These are phyloP conservation scores for Papilio aristodemus DNA, from an alignment of 1,140 invertebrate genomes.

Conservation along the genomic window DNA sequence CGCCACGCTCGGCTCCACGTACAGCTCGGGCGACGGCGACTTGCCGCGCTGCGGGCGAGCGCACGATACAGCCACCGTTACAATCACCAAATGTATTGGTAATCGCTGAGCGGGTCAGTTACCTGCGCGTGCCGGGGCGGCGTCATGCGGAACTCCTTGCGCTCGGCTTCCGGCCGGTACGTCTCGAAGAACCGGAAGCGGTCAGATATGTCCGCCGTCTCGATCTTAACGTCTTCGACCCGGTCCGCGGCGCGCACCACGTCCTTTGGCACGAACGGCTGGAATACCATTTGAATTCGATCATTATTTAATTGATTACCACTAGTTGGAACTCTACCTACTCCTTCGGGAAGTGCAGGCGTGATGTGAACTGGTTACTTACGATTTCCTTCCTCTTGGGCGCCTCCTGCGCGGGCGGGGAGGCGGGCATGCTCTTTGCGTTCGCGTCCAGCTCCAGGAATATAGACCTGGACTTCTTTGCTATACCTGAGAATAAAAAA, in stretches of 20 bases:
- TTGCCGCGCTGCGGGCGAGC: slow-evolving; percentile 82
- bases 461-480: slow-evolving; percentile 91
- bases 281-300: too few relatives aligned
- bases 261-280: slow-evolving; percentile 84
- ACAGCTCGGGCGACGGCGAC: slow-evolving; percentile 87
- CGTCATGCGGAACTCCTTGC: slow-evolving; percentile 91
- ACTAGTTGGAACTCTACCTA: too few relatives aligned
- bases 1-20: slow-evolving; percentile 88
- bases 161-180: slow-evolving; percentile 86
- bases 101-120: too few relatives aligned
- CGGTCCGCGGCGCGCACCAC: slow-evolving; percentile 86
- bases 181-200: slow-evolving; percentile 96
- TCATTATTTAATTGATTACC: too few relatives aligned
- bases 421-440: slow-evolving; percentile 75
- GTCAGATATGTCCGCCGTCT: slow-evolving; percentile 90
- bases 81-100: too few relatives aligned
- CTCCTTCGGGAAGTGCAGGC: too few relatives aligned
- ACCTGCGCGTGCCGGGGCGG: slow-evolving; percentile 86
- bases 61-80: too few relatives aligned
- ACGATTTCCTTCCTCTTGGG: slow-evolving; percentile 82
- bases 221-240: slow-evolving; percentile 87
- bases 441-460: slow-evolving; percentile 92
- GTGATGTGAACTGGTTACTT: too few relatives aligned
- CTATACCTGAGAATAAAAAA: slow-evolving; percentile 83
- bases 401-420: slow-evolving; percentile 71